phyloP scores from a whole-genome alignment of 2,113 vertebrate species.

The Serinus canaria region DNA sequence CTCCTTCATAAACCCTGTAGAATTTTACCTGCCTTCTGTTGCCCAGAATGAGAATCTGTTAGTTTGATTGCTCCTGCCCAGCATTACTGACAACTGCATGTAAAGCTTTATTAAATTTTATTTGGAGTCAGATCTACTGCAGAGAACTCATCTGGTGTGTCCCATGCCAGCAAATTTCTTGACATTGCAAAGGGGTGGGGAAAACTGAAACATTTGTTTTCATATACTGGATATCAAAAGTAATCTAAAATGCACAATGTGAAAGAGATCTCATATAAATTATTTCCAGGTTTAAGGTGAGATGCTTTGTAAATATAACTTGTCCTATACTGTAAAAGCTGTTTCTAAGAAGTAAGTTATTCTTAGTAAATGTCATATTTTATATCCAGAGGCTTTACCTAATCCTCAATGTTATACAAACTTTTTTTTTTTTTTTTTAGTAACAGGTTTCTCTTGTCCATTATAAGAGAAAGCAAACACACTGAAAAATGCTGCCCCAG shows the following conservation, averaged over 20 bases:
- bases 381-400: not conserved
- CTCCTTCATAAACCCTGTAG: not conserved
- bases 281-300: not conserved
- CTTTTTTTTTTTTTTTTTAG: no score
- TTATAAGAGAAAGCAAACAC: not conserved
- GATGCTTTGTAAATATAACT: not conserved
- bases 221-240: not conserved
- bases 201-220: not conserved
- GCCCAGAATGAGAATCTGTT: not conserved
- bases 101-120: not conserved
- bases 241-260: not conserved
- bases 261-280: not conserved
- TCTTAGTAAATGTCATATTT: not conserved
- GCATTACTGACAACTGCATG: not conserved
- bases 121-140: not conserved
- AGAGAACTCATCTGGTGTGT: not conserved
- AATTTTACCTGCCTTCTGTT: not conserved
- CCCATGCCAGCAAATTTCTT: not conserved
- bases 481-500: not conserved
- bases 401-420: not conserved
- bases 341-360: not conserved
- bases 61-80: not conserved
- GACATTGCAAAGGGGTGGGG: not conserved
- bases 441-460: not conserved
- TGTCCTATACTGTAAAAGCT: not conserved